phyloP scores from a whole-genome alignment of 2,113 vertebrate species.

The Misgurnus anguillicaudatus region DNA sequence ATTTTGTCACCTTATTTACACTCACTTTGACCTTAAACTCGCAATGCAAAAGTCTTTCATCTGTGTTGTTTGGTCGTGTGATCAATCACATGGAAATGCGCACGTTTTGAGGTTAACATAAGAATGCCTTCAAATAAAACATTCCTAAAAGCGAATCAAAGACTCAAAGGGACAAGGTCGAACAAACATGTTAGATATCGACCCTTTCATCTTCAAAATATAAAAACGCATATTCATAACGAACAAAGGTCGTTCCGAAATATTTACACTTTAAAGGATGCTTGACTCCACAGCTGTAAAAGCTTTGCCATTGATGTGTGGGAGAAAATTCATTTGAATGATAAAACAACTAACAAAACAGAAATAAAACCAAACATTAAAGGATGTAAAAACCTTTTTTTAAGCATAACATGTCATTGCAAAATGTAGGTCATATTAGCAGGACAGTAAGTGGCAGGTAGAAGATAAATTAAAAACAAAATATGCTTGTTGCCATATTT shows the following conservation, averaged over 20 bases:
- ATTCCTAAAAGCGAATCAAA: slow-evolving; percentile 34
- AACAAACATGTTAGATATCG: background rate
- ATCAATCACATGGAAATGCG: slow-evolving; percentile 47
- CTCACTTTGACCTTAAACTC: background rate
- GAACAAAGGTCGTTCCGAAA: slow-evolving; percentile 2
- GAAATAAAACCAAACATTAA: too few species aligned
- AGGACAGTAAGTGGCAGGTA: too few species aligned
- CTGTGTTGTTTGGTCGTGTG: background rate
- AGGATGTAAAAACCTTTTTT: too few species aligned
- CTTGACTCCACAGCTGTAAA: slow-evolving; percentile 21
- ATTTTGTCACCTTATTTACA: background rate
- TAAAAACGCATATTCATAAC: slow-evolving; percentile 40
- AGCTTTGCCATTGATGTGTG: background rate
- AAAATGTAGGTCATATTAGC: too few species aligned
- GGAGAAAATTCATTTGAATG: background rate
- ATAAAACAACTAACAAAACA: too few species aligned
- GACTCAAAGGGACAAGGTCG: slow-evolving; percentile 1
- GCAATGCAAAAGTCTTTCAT: slow-evolving; percentile 6
- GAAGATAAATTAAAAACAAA: too few species aligned
- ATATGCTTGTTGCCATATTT: too few species aligned
- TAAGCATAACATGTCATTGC: too few species aligned
- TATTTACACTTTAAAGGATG: slow-evolving; percentile 41
- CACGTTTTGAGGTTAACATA: slow-evolving; percentile 41
- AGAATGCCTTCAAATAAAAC: slow-evolving; percentile 55
- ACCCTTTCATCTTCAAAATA: slow-evolving; percentile 46